Conservation (phyloP, 2,113 vertebrate species). For the Stegastes partitus region DNA sequence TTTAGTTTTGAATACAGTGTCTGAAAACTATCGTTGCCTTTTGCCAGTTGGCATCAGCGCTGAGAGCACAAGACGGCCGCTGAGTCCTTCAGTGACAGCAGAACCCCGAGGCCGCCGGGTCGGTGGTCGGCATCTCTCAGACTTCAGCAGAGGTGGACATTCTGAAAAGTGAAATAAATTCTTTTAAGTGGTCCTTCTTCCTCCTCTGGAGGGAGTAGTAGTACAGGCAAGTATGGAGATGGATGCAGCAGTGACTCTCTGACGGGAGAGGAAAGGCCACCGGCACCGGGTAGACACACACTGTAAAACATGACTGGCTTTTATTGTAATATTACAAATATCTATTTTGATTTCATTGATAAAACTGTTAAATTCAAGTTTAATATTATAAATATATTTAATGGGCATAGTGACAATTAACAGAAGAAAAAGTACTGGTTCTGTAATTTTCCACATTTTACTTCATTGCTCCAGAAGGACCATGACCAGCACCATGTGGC, state of each 20-base stretch:
- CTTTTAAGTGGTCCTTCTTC: constrained; percentile 32
- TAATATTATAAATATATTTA: too few relatives aligned
- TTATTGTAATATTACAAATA: too few relatives aligned
- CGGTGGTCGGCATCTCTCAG: constrained; percentile 20
- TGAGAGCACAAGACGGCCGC: constrained; percentile 14
- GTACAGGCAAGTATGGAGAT: constrained; percentile 20
- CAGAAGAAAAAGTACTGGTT: too few relatives aligned
- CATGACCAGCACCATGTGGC: too few relatives aligned
- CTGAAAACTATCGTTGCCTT: constrained; percentile 13
- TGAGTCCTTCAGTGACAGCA: constrained; percentile 35
- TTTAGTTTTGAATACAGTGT: constrained; percentile 3
- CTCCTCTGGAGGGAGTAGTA: constrained; percentile 50
- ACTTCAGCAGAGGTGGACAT: constrained; percentile 24
- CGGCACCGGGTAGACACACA: constrained; percentile 28
- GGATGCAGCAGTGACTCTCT: too few relatives aligned
- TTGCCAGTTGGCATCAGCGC: neutral
- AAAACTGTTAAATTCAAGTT: too few relatives aligned
- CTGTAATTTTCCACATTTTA: too few relatives aligned
- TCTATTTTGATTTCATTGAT: too few relatives aligned
- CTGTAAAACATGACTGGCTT: too few relatives aligned
- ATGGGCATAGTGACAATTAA: too few relatives aligned
- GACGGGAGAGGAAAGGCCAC: constrained; percentile 24
- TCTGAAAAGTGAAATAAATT: constrained; percentile 10
- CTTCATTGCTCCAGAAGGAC: too few relatives aligned
- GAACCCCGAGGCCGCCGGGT: neutral